Evolutionary conservation across 2,888 invertebrate genomes (phyloP).

Genomic region (Crioceris asparagi): DNA sequence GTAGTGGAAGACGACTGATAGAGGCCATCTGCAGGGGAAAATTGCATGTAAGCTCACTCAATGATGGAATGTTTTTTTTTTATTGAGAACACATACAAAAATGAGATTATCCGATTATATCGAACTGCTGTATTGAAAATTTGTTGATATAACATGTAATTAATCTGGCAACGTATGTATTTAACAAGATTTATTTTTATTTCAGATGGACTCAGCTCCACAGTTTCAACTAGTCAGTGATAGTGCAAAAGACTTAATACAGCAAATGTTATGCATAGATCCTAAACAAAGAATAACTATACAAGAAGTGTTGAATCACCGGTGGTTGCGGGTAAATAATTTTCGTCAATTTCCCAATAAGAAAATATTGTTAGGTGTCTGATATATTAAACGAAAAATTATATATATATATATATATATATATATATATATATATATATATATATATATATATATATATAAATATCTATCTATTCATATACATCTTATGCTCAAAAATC

Average conservation of each 20-base stretch:
- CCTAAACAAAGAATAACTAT: conserved; percentile 88
- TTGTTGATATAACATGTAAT: no score
- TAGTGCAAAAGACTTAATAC: conserved; percentile 88
- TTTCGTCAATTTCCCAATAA: no score
- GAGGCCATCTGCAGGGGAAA: conserved; percentile 82
- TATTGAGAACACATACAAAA: no score
- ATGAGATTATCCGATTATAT: no score
- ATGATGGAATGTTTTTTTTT: not conserved
- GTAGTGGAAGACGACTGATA: conserved; percentile 85
- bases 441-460: no score
- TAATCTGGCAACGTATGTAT: not conserved
- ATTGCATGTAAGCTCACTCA: conserved; percentile 53
- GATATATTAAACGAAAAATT: no score
- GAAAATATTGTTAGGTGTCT: no score
- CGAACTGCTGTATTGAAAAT: no score
- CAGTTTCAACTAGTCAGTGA: conserved; percentile 91
- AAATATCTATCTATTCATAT: no score
- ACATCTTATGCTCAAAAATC: no score
- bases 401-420: no score
- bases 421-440: no score
- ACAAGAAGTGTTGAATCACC: conserved; percentile 90
- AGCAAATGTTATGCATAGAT: conserved; percentile 86
- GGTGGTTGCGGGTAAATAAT: conserved; percentile 90
- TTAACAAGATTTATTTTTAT: conserved; percentile 14
- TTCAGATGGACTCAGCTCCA: conserved; percentile 73